A percentile compares a stretch with the other conserved stretches of the same genome.
Conservation (phyloP, 2,113 vertebrate genomes). For the Oxyruncus cristatus region DNA sequence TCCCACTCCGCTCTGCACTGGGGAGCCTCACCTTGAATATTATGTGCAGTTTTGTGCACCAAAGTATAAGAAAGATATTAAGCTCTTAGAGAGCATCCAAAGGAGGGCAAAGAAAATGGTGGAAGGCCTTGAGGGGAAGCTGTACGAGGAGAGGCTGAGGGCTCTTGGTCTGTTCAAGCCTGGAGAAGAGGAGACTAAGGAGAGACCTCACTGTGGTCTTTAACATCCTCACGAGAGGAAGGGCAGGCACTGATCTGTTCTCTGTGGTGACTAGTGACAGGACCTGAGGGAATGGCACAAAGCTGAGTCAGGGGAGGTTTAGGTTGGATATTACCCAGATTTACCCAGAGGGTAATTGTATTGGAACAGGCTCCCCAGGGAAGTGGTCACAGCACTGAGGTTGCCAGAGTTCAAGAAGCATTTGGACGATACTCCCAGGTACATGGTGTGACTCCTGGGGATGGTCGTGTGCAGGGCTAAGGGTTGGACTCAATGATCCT, state of each 20-base stretch:
- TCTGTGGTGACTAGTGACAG: not conserved
- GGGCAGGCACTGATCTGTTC: not conserved
- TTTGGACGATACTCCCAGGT: not conserved
- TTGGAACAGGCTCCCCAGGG: not conserved
- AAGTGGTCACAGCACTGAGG: not conserved
- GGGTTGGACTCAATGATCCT: not conserved
- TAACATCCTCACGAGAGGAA: not conserved
- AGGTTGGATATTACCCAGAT: too few relatives aligned
- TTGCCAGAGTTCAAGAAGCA: not conserved
- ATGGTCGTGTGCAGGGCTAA: not conserved
- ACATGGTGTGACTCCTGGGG: not conserved
- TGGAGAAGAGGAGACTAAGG: not conserved
- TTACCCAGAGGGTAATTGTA: not conserved
- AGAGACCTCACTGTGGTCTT: not conserved
- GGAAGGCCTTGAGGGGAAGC: not conserved
- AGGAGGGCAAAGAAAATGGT: not conserved
- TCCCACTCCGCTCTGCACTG: not conserved
- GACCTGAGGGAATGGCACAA: not conserved
- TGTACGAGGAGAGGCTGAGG: not conserved
- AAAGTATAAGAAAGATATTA: not conserved
- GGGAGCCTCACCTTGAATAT: not conserved
- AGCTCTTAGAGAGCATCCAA: not conserved
- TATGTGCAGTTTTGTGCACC: not conserved
- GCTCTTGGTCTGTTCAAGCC: not conserved
- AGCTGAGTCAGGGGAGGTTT: not conserved